Evolutionary conservation across 2,113 vertebrate species (phyloP).

Genomic region (Pangasianodon gigas): DNA sequence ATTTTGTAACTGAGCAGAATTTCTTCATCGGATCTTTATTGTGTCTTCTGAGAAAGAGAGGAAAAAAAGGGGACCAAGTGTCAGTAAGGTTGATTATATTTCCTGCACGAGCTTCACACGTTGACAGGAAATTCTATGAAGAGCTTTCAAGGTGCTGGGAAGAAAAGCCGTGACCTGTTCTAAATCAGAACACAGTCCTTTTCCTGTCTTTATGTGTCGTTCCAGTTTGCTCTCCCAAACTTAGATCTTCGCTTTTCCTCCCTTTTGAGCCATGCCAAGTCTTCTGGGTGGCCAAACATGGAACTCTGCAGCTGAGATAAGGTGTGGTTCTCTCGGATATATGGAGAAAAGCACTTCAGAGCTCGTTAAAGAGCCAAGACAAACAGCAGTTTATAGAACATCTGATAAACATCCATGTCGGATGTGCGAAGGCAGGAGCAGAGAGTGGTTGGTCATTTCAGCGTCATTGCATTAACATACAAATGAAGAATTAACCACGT

Average conservation of each 20-base stretch:
- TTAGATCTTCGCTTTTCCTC: slow-evolving; percentile 42
- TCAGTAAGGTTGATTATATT: slow-evolving; percentile 29
- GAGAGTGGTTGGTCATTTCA: background rate
- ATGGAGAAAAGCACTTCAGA: slow-evolving; percentile 52
- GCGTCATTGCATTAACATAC: background rate
- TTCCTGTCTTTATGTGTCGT: slow-evolving; percentile 56
- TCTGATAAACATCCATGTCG: slow-evolving; percentile 52
- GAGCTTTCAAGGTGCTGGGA: slow-evolving; percentile 48
- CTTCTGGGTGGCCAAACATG: slow-evolving; percentile 50
- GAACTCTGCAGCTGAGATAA: slow-evolving; percentile 38
- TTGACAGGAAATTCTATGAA: slow-evolving; percentile 41
- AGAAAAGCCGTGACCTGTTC: slow-evolving; percentile 44
- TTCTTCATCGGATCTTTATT: slow-evolving; percentile 26
- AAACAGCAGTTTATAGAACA: slow-evolving; percentile 56
- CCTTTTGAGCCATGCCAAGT: slow-evolving; percentile 31
- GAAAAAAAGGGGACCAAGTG: background rate
- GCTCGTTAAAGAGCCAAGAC: slow-evolving; percentile 41
- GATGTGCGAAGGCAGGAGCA: slow-evolving; percentile 13
- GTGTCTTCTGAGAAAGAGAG: slow-evolving; percentile 8
- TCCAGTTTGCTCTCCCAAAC: slow-evolving; percentile 44
- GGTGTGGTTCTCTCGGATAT: slow-evolving; percentile 47
- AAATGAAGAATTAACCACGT: background rate
- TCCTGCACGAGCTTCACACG: slow-evolving; percentile 12
- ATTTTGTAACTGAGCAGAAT: slow-evolving; percentile 14
- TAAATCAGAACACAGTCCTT: slow-evolving; percentile 43